Percentiles rank a stretch among this genome's conserved stretches.
Conservation (phyloP, 2,797 vertebrate species). For the Semaprochilodus insignis region DNA sequence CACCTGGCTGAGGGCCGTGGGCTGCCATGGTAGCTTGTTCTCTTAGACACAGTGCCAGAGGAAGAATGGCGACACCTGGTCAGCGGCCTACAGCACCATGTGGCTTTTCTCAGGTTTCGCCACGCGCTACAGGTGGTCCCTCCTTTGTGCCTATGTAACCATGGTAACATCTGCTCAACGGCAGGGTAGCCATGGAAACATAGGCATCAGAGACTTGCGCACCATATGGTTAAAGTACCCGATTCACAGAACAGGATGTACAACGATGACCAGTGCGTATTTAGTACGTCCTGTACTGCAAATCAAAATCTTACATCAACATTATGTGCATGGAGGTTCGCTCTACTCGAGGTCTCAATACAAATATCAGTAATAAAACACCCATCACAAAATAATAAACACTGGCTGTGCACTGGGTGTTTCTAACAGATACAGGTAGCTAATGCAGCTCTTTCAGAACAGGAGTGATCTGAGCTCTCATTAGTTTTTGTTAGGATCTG, state of each 20-base stretch:
- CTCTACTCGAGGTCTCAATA: constrained; percentile 21
- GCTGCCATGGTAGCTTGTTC: neutral
- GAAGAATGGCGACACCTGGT: constrained; percentile 27
- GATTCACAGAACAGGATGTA: constrained; percentile 10
- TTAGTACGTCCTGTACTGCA: neutral
- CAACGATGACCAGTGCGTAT: neutral
- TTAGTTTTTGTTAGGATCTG: too few relatives aligned
- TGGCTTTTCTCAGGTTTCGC: constrained; percentile 44
- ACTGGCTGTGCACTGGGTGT: too few relatives aligned
- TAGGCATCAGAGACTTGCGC: constrained; percentile 15
- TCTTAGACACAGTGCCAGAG: constrained; percentile 14
- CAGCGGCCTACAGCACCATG: constrained; percentile 24
- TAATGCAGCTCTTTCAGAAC: too few relatives aligned
- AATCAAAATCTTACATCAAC: neutral
- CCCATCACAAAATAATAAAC: too few relatives aligned
- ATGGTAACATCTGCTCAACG: constrained; percentile 41
- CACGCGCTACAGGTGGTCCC: constrained; percentile 33
- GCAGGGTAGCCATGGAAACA: constrained; percentile 37
- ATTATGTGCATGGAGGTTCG: neutral
- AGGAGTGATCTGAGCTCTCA: too few relatives aligned
- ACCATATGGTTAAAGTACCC: constrained; percentile 25
- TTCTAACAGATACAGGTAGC: too few relatives aligned
- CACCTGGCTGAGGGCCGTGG: constrained; percentile 27
- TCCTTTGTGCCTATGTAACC: constrained; percentile 41
- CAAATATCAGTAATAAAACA: too few relatives aligned